Conservation (phyloP, 92 coral and sea anemone genomes). For the Palythoa heliodiscus region DNA sequence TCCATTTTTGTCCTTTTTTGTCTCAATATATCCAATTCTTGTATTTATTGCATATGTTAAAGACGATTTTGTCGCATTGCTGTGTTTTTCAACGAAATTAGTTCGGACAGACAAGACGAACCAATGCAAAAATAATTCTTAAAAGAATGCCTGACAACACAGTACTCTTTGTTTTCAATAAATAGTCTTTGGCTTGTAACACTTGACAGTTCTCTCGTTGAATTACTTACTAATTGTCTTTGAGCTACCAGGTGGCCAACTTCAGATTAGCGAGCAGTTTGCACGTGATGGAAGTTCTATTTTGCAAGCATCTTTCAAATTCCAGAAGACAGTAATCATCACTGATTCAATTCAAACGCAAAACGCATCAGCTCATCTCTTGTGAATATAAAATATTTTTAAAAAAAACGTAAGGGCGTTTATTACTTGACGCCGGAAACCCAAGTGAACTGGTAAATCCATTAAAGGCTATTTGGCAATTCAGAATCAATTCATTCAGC, state of each 20-base stretch:
- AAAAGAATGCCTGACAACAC: background rate
- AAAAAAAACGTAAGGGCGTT: background rate
- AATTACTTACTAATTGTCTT: background rate
- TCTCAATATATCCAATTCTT: too few relatives aligned
- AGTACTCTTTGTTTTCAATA: background rate
- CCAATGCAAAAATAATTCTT: background rate
- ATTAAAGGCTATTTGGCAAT: background rate
- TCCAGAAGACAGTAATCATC: background rate
- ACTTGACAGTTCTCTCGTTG: background rate
- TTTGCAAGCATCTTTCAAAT: constrained; percentile 1
- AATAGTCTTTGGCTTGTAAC: background rate
- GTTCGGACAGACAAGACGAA: background rate
- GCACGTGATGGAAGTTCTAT: background rate
- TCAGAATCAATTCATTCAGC: background rate
- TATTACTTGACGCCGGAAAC: background rate
- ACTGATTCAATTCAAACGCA: background rate
- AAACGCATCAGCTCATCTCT: background rate
- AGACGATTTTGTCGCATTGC: background rate
- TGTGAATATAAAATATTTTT: too few relatives aligned
- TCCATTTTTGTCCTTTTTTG: too few relatives aligned
- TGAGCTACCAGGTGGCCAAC: background rate
- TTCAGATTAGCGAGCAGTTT: background rate
- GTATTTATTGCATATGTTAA: too few relatives aligned
- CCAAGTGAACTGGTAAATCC: background rate
- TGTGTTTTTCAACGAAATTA: background rate